Percentiles rank a stretch among this genome's conserved stretches.
Conservation (phyloP, 2,113 vertebrate species). For the Sturnira hondurensis region DNA sequence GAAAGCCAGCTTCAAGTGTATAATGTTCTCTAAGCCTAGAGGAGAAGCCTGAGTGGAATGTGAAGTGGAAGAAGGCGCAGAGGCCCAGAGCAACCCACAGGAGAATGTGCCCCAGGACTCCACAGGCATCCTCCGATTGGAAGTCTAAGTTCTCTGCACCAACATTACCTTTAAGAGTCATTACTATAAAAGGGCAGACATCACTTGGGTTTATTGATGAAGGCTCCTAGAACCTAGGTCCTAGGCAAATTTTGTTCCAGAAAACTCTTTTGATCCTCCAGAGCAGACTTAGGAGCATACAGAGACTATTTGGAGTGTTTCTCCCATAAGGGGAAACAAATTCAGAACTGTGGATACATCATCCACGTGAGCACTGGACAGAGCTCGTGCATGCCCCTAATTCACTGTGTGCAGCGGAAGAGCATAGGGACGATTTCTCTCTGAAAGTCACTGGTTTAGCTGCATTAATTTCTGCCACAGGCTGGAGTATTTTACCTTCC, state of each 20-base stretch:
- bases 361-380: accelerated
- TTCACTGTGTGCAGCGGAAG: neutral
- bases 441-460: neutral
- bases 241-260: neutral
- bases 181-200: neutral
- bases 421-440: neutral
- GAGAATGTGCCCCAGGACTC: neutral
- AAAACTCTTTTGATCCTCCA: neutral
- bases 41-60: neutral
- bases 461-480: neutral
- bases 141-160: neutral
- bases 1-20: accelerated
- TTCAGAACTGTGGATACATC: neutral
- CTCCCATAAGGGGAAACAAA: neutral
- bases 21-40: too few species aligned
- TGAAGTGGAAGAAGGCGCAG: neutral
- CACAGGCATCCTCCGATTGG: neutral
- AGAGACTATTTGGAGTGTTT: neutral
- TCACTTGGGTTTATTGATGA: neutral
- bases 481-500: neutral
- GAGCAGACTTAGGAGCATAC: neutral
- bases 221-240: neutral
- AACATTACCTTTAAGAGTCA: neutral
- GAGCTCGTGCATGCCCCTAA: neutral
- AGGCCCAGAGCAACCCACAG: neutral